Conservation (phyloP, 2,113 vertebrate species). For the Tenebrosternarchus preto region DNA sequence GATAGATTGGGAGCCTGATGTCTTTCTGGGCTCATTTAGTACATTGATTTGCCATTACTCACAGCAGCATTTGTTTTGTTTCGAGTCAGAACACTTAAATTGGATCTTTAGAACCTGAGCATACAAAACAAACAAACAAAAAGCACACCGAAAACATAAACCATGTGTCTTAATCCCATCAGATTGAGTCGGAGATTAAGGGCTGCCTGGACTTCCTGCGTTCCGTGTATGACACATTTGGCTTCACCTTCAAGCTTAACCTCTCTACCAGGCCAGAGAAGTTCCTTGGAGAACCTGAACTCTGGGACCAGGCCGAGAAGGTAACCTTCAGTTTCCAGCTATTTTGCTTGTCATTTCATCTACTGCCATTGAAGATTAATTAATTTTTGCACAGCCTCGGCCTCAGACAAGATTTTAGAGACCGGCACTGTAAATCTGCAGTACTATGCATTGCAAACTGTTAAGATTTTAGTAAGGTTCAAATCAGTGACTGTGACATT, state of each 20-base stretch:
- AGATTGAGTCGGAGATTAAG: slow-evolving; percentile 96
- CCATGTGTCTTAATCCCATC: not conserved
- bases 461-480: not conserved
- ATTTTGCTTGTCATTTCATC: not conserved
- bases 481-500: not conserved
- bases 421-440: no score
- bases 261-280: slow-evolving; percentile 97
- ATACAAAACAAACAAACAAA: no score
- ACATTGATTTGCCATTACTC: not conserved
- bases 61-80: not conserved
- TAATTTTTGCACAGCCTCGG: no score
- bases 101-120: no score
- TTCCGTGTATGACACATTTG: slow-evolving; percentile 89
- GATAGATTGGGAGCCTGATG: no score
- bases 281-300: slow-evolving; percentile 87
- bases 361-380: not conserved
- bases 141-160: no score
- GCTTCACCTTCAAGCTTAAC: slow-evolving; percentile 96
- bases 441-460: no score
- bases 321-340: slow-evolving; percentile 64
- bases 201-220: slow-evolving; percentile 92
- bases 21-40: no score
- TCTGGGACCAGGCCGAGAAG: slow-evolving; percentile 96
- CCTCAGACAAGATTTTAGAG: no score
- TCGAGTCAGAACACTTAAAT: not conserved